phyloP scores from a whole-genome alignment of 2,888 invertebrate species.

The Aphidius colemani region DNA sequence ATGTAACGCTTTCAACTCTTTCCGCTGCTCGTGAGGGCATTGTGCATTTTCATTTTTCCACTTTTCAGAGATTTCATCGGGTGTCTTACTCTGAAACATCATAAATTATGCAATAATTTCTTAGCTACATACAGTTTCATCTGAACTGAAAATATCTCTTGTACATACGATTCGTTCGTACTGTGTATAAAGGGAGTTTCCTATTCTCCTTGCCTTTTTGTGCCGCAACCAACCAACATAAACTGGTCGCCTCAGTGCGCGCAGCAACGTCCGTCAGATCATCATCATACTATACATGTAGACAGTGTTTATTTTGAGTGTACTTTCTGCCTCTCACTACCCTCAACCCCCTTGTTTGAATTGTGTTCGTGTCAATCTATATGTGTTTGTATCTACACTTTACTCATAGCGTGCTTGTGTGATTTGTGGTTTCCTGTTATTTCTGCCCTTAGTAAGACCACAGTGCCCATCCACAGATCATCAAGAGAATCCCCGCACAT shows the following conservation, averaged over 20 bases:
- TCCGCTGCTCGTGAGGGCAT: constrained; percentile 20
- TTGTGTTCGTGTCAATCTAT: neutral
- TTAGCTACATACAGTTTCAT: neutral
- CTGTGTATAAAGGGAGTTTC: constrained; percentile 8
- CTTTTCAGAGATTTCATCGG: constrained; percentile 10
- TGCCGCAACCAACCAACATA: neutral
- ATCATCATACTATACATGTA: neutral
- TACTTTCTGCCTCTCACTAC: constrained; percentile 2
- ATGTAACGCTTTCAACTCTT: constrained; percentile 25
- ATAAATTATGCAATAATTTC: constrained; percentile 18
- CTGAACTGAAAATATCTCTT: too few relatives aligned
- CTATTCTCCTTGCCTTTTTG: constrained; percentile 26
- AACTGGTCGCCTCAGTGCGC: too few relatives aligned
- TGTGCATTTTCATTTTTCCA: constrained; percentile 19
- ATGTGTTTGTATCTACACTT: neutral
- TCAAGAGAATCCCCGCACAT: constrained; percentile 35
- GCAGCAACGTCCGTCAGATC: too few relatives aligned
- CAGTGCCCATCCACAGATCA: constrained; percentile 48
- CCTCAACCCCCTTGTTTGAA: neutral
- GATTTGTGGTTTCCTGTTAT: constrained; percentile 54
- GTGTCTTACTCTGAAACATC: constrained; percentile 15
- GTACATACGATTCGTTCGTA: too few relatives aligned
- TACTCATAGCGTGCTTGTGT: constrained; percentile 39
- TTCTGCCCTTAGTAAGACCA: constrained; percentile 45
- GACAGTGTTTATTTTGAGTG: neutral